Conservation (phyloP, 2,113 vertebrate species). For the Actinemys pallida region DNA sequence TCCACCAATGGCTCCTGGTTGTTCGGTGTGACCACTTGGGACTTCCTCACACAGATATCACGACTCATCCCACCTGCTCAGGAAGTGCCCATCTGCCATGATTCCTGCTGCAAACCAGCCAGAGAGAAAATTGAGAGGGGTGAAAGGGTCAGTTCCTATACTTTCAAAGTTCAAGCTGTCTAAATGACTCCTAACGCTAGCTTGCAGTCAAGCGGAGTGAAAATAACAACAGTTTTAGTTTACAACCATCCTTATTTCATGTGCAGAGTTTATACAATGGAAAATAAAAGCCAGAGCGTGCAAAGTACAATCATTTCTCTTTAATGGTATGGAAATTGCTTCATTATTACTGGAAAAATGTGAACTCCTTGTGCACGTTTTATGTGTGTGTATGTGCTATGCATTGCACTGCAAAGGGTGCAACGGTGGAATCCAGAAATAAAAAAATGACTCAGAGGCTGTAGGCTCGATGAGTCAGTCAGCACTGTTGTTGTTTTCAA, state of each 20-base stretch:
- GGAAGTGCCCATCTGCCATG: not conserved
- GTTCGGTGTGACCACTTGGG: not conserved
- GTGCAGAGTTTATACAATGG: conserved; percentile 62
- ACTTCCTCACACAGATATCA: not conserved
- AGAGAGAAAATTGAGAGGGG: not conserved
- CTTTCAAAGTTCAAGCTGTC: conserved; percentile 32
- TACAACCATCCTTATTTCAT: conserved; percentile 63
- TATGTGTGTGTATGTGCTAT: not conserved
- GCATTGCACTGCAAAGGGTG: conserved; percentile 66
- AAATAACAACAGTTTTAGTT: conserved; percentile 37
- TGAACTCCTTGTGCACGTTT: conserved; percentile 33
- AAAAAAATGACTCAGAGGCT: conserved; percentile 74
- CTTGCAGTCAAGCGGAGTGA: conserved; percentile 60
- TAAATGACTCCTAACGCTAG: conserved; percentile 69
- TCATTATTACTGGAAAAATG: conserved; percentile 64
- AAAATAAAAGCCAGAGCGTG: conserved; percentile 63
- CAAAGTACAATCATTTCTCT: conserved; percentile 26
- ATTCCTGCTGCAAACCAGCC: not conserved
- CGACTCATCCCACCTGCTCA: not conserved
- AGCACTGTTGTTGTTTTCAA: conserved; percentile 70
- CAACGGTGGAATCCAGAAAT: conserved; percentile 72
- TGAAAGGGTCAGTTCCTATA: conserved; percentile 63
- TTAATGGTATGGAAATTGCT: conserved; percentile 71
- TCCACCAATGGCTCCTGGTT: not conserved
- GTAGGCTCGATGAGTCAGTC: conserved; percentile 73